Percentiles rank a stretch among this genome's conserved stretches.
Conservation (phyloP, 2,113 vertebrate genomes). For the Oreochromis tanganicae region DNA sequence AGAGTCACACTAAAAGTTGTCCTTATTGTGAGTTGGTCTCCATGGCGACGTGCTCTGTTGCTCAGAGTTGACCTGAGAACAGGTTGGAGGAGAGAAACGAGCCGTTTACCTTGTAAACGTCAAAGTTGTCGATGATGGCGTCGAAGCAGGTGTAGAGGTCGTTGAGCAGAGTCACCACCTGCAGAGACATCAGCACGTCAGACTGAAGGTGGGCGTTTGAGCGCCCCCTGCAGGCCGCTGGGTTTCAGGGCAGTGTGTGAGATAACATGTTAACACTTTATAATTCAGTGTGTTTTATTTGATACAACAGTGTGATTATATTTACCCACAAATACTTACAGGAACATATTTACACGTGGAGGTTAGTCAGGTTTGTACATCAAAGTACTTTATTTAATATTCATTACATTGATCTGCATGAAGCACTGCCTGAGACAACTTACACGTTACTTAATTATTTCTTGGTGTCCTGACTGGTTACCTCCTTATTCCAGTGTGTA, state of each 20-base stretch:
- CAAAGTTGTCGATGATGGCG: conserved; percentile 95
- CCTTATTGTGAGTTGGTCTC: neutral
- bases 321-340: neutral
- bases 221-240: neutral
- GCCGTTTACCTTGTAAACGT: conserved; percentile 88
- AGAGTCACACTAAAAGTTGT: fast-evolving
- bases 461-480: neutral
- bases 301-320: neutral
- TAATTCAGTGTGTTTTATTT: neutral
- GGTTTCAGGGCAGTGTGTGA: neutral
- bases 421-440: neutral
- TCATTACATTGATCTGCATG: neutral
- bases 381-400: neutral
- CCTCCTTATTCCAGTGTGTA: neutral
- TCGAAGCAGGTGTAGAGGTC: conserved; percentile 97
- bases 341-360: neutral
- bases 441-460: neutral
- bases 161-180: conserved; percentile 92
- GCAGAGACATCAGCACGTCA: neutral
- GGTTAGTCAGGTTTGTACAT: neutral
- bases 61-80: neutral
- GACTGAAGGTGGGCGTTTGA: neutral
- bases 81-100: neutral
- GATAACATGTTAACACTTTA: neutral
- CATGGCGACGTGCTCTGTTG: neutral